Conservation (phyloP, 2,797 vertebrate species). For the Micromesistius poutassou region DNA sequence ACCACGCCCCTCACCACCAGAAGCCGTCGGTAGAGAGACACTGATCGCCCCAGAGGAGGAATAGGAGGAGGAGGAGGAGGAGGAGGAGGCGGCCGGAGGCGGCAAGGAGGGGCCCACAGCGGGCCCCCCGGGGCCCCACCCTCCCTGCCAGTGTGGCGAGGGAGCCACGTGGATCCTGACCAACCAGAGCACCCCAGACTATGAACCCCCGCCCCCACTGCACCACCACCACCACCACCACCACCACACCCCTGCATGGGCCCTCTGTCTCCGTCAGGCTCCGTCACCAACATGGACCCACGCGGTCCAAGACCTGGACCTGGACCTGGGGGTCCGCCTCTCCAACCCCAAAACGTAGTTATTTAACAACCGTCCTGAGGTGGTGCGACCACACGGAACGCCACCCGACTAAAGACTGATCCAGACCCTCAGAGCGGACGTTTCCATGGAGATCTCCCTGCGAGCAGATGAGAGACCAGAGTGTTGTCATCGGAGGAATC, state of each 20-base stretch:
- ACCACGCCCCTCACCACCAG: constrained; percentile 78
- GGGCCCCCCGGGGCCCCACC: no score
- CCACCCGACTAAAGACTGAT: no score
- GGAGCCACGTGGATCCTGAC: constrained; percentile 60
- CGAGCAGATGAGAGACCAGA: neutral
- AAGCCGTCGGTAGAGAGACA: constrained; percentile 82
- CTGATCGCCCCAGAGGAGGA: constrained; percentile 55
- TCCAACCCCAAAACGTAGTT: constrained; percentile 10
- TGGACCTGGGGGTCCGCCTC: constrained; percentile 36
- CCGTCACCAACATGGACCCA: constrained; percentile 27
- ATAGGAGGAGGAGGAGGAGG: neutral
- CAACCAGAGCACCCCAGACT: constrained; percentile 59
- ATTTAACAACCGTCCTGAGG: neutral
- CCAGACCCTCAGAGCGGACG: no score
- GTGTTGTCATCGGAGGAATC: neutral
- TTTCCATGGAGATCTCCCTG: no score
- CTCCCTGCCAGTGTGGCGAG: constrained; percentile 27
- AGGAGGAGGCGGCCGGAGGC: neutral
- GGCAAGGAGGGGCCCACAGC: neutral
- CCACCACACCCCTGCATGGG: neutral
- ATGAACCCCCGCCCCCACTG: constrained; percentile 46
- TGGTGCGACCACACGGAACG: no score
- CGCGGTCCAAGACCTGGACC: no score
- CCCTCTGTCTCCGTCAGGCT: constrained; percentile 39
- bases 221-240: constrained; percentile 47